Evolutionary conservation across 1,140 invertebrate genomes (phyloP), one percentile per base, ranked within the genome.

Genomic region (Ceratina australensis): DNA sequence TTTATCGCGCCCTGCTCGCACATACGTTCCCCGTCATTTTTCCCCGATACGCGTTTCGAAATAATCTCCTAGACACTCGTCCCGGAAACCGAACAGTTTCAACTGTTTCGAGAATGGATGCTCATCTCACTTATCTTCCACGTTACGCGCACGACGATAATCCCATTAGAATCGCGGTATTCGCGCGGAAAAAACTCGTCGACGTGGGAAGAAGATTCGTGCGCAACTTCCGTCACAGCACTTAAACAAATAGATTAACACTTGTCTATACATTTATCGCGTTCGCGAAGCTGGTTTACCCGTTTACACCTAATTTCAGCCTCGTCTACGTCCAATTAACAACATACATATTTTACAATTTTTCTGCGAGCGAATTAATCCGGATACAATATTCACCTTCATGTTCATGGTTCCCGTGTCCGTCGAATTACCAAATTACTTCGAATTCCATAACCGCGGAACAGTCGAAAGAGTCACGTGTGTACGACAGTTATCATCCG

Each of bases 1-100:
- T 79, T 79, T 76, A 79, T 75, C 56, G 49, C 10, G 28, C 28
- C 56, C 60, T 67, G 54, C 50, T 61, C 33, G 54, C 54, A 75
- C 76, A 60, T 61, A 24, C 52, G 47, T 22, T 16, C 26, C 50
- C 52, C 56, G 72, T 64, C 60, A 75, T 63, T 78, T 78, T 76
- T 78, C 50, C 50, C 52, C n/a, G 24, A 64, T 78, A 54, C 28
- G 28, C 28, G 28, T 42, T 63, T 61, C 33, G 50, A 60, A 59
- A 76, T 76, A 59, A 69, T 76, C 49, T 2, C 8, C 28, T 33
- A 33, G 28, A 33, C 28, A 33, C 28, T 22, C 63, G 22, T 24
- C 22, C 15, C 22, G 20, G 28, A 33, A 33, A 33, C 28, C 5
- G 5, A 33, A 33, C 28, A 5, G 28, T 33, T 33, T 33, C 28